Evolutionary conservation across 2,888 invertebrate genomes (phyloP), one percentile per base, ranked within the genome.

Genomic region (Exocentrus adspersus): DNA sequence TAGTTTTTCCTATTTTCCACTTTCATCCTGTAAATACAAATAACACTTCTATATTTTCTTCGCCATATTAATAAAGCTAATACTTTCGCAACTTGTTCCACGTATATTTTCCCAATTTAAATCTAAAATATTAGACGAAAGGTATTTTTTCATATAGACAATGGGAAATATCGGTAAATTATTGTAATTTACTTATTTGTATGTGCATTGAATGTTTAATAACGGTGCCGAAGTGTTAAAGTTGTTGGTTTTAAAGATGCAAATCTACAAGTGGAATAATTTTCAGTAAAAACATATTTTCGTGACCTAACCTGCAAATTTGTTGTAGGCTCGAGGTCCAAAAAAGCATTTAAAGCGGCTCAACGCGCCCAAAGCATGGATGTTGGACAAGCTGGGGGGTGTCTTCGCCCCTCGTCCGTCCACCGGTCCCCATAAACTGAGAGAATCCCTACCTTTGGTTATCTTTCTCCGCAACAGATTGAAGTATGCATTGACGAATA

Each of bases 281-380:
- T 45, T n/a, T n/a, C 16, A 4, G 16, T 42, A 37, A 24, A 45
- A 60, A 46, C 53, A 45, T 37, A 16, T 53, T 52, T 46, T 14
- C 10, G 20, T n/a, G 9, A 41, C 50, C 9, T 60, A 60, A 60
- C 60, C 60, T 53, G 20, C 32, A 60, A 60, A 58, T 58, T 19
- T 45, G 28, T 62, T 54, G 14, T 82, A 95, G 97, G 97, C 95
- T 86, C 94, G 98, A 85, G 99, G 99, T 84, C 98, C 97, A 48
- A 98, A 97, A 86, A 98, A 98, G 88, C 98, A 98, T 87, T 89
- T 99, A 89, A 99, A 99, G 92, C 97, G 99, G 85, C 89, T 99
- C 80, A 92, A 94, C 84, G 99, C 99, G 65, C 99, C 99, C 9
- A 98, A 97, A 86, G 95, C 98, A 93, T 99, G 99, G 99, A 98